Conservation (phyloP, 2,797 vertebrate genomes). For the Rhabdophis nuchalis region DNA sequence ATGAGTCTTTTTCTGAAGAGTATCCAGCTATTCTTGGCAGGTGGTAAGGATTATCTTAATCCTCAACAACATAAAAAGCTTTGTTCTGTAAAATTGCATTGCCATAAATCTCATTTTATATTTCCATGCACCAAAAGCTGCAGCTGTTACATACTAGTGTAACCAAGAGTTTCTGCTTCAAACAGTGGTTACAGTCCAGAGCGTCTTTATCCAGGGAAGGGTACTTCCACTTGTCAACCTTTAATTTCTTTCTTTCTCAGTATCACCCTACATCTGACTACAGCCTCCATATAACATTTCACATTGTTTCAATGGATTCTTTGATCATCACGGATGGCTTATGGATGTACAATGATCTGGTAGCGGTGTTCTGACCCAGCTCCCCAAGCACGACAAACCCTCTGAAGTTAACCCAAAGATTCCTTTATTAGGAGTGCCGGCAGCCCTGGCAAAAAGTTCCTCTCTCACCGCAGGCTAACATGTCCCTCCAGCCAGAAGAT, state of each 20-base stretch:
- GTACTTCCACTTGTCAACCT: neutral
- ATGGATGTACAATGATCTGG: neutral
- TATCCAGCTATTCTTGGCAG: neutral
- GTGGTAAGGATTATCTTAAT: conserved; percentile 14
- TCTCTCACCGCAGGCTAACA: no score
- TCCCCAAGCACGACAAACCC: no score
- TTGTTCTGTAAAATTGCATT: neutral
- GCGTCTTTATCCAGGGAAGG: neutral
- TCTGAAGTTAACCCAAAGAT: no score
- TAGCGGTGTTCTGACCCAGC: no score
- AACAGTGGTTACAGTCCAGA: neutral
- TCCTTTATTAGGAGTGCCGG: no score
- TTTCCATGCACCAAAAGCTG: neutral
- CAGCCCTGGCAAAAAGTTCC: no score
- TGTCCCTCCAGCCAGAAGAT: no score
- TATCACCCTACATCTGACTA: neutral
- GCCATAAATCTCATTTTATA: neutral
- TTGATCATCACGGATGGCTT: neutral
- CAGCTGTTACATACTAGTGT: neutral
- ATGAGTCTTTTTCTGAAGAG: neutral
- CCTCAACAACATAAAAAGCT: neutral
- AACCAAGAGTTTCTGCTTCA: neutral
- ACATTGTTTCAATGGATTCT: neutral
- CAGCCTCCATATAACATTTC: neutral
- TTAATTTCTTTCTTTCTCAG: neutral